These are phyloP conservation scores for Drosophila biarmipes DNA, from an alignment of 1,140 invertebrate species.

Conservation along the genomic window DNA sequence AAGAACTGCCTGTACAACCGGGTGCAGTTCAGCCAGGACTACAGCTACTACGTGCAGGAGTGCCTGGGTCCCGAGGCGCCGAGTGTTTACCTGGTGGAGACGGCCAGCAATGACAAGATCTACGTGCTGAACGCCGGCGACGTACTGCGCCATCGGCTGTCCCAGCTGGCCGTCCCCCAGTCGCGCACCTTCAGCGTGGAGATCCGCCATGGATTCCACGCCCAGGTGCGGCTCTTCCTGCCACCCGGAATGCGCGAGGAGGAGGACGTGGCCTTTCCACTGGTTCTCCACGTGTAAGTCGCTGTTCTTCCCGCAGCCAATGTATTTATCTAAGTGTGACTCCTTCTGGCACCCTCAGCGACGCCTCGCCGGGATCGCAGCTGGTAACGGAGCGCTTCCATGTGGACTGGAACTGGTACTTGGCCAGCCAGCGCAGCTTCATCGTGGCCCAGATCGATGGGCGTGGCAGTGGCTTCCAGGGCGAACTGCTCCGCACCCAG, in stretches of 20 bases:
- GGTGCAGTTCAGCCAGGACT: conserved; percentile 88
- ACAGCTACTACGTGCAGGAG: conserved; percentile 87
- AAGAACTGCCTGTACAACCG: conserved; percentile 88
- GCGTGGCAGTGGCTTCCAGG: conserved; percentile 91
- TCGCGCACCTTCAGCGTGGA: conserved; percentile 87
- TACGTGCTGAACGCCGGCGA: conserved; percentile 86
- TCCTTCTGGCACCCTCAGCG: conserved; percentile 82
- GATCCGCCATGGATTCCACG: conserved; percentile 85
- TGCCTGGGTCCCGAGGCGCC: conserved; percentile 90
- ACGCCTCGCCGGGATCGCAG: conserved; percentile 91
- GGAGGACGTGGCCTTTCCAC: conserved; percentile 92
- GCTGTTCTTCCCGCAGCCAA: neutral
- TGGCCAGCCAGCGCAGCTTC: conserved; percentile 90
- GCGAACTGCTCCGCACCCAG: conserved; percentile 89
- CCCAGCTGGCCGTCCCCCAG: conserved; percentile 86
- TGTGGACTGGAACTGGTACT: conserved; percentile 91
- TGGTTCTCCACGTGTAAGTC: conserved; percentile 92
- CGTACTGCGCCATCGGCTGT: conserved; percentile 85
- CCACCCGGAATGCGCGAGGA: conserved; percentile 92
- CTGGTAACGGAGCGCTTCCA: conserved; percentile 90
- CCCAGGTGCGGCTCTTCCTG: conserved; percentile 88
- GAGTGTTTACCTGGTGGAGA: conserved; percentile 87
- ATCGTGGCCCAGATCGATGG: conserved; percentile 92
- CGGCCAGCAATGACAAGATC: conserved; percentile 86
- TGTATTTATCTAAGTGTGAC: neutral